These are phyloP conservation scores for Lasioglossum pauxillum DNA, from an alignment of 2,888 invertebrate genomes.

Conservation along the genomic window DNA sequence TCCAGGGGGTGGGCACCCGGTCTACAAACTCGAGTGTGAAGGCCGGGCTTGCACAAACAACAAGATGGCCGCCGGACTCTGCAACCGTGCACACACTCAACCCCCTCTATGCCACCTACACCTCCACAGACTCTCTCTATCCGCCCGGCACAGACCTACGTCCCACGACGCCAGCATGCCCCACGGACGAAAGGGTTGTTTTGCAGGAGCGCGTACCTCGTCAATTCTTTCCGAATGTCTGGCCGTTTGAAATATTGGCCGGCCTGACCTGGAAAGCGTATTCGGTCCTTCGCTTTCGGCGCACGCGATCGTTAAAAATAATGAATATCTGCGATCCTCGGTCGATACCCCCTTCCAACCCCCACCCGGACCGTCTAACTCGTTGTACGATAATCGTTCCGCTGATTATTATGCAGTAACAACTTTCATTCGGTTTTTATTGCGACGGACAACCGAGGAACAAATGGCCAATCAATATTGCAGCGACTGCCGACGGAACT, in stretches of 20 bases:
- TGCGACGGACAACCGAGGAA: neutral
- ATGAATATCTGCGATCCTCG: slow-evolving; percentile 54
- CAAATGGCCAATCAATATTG: slow-evolving; percentile 3
- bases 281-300: slow-evolving; percentile 45
- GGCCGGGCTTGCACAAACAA: slow-evolving; percentile 82
- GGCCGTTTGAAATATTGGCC: slow-evolving; percentile 79
- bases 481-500: neutral
- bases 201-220: slow-evolving; percentile 76
- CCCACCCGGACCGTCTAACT: neutral
- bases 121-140: slow-evolving; percentile 23
- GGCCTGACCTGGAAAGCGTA: slow-evolving; percentile 66
- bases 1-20: slow-evolving; percentile 58
- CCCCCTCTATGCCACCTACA: slow-evolving; percentile 20
- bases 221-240: slow-evolving; percentile 81
- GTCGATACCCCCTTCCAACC: slow-evolving; percentile 27
- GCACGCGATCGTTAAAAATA: slow-evolving; percentile 68
- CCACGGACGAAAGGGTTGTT: slow-evolving; percentile 79
- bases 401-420: slow-evolving; percentile 13
- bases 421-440: neutral
- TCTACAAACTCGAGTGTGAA: slow-evolving; percentile 72
- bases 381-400: slow-evolving; percentile 7
- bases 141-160: slow-evolving; percentile 49
- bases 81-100: slow-evolving; percentile 64
- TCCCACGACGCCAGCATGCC: slow-evolving; percentile 73
- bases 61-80: slow-evolving; percentile 80